Evolutionary conservation across 2,888 invertebrate genomes (phyloP).

Genomic region (Teleogryllus oceanicus): DNA sequence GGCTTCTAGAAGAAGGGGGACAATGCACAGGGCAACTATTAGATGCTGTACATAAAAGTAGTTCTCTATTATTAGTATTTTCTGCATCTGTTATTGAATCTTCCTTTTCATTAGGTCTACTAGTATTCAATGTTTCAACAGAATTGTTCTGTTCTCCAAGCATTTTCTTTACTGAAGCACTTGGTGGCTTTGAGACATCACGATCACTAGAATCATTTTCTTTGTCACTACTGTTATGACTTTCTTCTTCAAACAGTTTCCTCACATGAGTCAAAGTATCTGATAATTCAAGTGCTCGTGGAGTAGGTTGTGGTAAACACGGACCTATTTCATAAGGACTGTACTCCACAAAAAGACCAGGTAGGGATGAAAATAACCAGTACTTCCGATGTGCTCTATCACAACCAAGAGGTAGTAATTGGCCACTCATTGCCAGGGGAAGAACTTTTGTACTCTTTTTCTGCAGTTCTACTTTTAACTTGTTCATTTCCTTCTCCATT

Average conservation of each 20-base stretch:
- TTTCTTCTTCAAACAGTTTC: conserved; percentile 56
- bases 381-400: conserved; percentile 83
- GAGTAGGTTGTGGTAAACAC: conserved; percentile 58
- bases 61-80: conserved; percentile 3
- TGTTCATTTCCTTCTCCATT: conserved; percentile 26
- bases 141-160: conserved; percentile 39
- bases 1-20: conserved; percentile 42
- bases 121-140: neutral
- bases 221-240: conserved; percentile 51
- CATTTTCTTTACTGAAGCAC: conserved; percentile 39
- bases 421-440: conserved; percentile 23
- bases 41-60: conserved; percentile 53
- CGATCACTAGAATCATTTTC: conserved; percentile 54
- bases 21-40: conserved; percentile 71
- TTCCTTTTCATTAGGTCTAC: neutral
- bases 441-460: conserved; percentile 27
- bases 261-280: conserved; percentile 59
- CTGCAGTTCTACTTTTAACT: conserved; percentile 29
- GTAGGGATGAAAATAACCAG: conserved; percentile 74
- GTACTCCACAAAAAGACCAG: conserved; percentile 82
- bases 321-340: conserved; percentile 62
- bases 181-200: neutral
- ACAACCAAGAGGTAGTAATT: conserved; percentile 57
- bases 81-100: neutral
- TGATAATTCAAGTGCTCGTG: conserved; percentile 44